These are phyloP conservation scores for Hypselothyrea guttata DNA, from an alignment of 2,888 invertebrate species.

Conservation along the genomic window DNA sequence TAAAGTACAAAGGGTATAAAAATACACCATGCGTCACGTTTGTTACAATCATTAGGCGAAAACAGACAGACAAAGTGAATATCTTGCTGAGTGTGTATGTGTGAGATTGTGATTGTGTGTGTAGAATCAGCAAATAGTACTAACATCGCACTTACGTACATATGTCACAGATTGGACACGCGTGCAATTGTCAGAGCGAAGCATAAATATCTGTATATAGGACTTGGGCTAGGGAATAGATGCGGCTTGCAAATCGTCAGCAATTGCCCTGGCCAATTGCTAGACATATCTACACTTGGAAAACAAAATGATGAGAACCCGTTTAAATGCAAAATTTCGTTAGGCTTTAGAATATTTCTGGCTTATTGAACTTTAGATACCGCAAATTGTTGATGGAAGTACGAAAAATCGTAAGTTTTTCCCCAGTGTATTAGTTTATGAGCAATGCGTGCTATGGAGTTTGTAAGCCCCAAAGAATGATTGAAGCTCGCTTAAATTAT, in stretches of 20 bases:
- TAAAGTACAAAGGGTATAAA: constrained; percentile 28
- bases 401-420: no score
- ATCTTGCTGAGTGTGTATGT: constrained; percentile 3
- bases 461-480: constrained; percentile 42
- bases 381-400: no score
- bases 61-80: constrained; percentile 31
- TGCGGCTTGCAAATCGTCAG: constrained; percentile 52
- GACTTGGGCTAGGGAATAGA: constrained; percentile 42
- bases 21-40: constrained; percentile 60
- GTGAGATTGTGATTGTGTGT: constrained; percentile 14
- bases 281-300: constrained; percentile 17
- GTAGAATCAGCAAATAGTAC: constrained; percentile 58
- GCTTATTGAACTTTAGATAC: no score
- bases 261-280: constrained; percentile 66
- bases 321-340: no score
- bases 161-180: constrained; percentile 52
- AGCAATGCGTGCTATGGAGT: constrained; percentile 49
- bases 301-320: no score
- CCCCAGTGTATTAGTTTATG: no score
- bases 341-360: no score
- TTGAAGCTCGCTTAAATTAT: constrained; percentile 64
- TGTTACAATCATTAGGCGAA: constrained; percentile 67
- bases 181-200: constrained; percentile 46
- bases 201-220: constrained; percentile 23
- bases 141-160: constrained; percentile 27